Evolutionary conservation across 2,888 invertebrate species (phyloP), one percentile per base, ranked within the genome.

Genomic region (Scelioninae gen. 1): DNA sequence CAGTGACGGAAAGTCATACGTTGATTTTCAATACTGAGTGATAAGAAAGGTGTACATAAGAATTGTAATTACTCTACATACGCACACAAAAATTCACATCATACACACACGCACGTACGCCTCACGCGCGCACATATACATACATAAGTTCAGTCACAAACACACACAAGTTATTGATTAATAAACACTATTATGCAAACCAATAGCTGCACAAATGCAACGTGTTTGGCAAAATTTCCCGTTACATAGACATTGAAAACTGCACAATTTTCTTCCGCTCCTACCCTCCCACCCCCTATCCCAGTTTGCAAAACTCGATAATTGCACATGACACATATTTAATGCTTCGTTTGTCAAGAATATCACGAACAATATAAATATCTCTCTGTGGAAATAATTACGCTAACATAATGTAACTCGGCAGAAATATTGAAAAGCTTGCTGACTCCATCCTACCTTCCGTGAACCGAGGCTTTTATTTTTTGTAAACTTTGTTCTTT

Each of bases 401-500:
- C 58, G 45, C 15, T 34, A 51, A 79, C 58, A n/a, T n/a, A 60
- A 34, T 63, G 53, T 74, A 49, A 75, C 55, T 77, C 66, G 83
- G 83, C 83, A 56, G 83, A 83, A 83, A 83, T 83, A 83, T 83
- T 83, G 83, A 83, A 83, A 83, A 83, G 83, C 83, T 83, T 77
- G 83, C 78, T 56, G 56, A 62, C 55, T 76, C 58, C 60, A 83
- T 63, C 83, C 83, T 79, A 72, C 72, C 66, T 76, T 76, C 47
- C 63, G 32, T 56, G 11, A 53, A 69, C 51, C 58, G 60, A 32
- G n/a, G 38, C 23, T 60, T 43, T 13, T 43, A 45, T 53, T 31
- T 62, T 1, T 68, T 40, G 16, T 23, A 38, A 58, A 43, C 16
- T 13, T 65, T 51, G 38, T 62, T 74, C 3, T 53, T 45, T 74